Base-by-base conservation (phyloP, 2,888 invertebrate genomes). In the Pyralis farinalis region DNA sequence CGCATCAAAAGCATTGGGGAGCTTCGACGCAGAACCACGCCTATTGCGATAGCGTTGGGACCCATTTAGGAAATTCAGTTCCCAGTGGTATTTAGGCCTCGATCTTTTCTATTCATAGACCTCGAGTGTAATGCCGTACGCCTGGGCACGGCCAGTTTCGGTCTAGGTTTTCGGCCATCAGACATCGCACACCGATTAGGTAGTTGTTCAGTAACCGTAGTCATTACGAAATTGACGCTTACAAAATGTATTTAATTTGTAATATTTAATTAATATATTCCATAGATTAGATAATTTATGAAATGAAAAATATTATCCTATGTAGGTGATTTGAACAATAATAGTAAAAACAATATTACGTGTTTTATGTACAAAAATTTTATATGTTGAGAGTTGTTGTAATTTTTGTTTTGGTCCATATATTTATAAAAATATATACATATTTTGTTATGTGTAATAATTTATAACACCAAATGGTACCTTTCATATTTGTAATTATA, bases 391-490 rank as follows among this genome's bases (percentile, higher is more conserved):
- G 42, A 51, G 44, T 50, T 59, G 56, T 61, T 67, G 56, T 63
- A 57, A 53, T 54, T 59, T 16, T 57, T 58, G 62, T 59, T 58
- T 71, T 49, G 45, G 51, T 60, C 49, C 46, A 58, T 59, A 59
- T 71, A 64, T 70, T 63, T 65, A 63, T 65, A 60, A 37, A 51
- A 58, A 53, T 49, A 43, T 65, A 49, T 71, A 67, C 48, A 52
- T 77, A 70, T 71, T 78, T 76, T 76, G 74, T 79, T 78, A 70
- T 54, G 51, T 71, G 58, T 69, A 73, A 76, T 78, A 67, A 74
- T 77, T 82, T 78, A 70, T 80, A 82, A 85, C 80, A 85, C 85
- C 83, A 83, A 81, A 76, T 77, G 75, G 80, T 84, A 85, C 81
- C 77, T 82, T 79, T 73, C 69, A 73, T 59, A 76, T 73, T 65